Percentiles rank a stretch among this genome's conserved stretches.
These are phyloP conservation scores for Spinus pinus DNA, from an alignment of 2,797 vertebrate genomes.

Conservation along the genomic window DNA sequence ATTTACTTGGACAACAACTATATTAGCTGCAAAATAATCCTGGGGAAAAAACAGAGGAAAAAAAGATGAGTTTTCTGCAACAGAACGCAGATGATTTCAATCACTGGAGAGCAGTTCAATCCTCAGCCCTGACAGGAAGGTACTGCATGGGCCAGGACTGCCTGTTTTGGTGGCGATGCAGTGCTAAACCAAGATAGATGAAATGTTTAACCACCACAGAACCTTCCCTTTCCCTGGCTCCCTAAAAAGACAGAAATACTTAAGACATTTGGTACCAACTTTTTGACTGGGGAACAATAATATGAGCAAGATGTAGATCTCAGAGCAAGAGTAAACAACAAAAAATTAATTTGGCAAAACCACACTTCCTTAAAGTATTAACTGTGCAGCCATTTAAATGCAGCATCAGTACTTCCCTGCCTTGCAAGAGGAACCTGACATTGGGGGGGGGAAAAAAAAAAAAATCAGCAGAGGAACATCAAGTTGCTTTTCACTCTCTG, in stretches of 20 bases:
- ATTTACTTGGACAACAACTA: not conserved
- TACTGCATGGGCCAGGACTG: not conserved
- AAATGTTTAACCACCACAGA: not conserved
- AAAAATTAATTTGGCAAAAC: not conserved
- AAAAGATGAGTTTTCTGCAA: not conserved
- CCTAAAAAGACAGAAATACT: not conserved
- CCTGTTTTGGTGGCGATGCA: not conserved
- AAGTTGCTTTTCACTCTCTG: not conserved
- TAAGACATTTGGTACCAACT: not conserved
- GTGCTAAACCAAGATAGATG: not conserved
- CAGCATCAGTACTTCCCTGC: not conserved
- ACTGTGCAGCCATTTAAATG: not conserved
- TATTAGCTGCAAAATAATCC: not conserved
- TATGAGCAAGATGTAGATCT: accelerated
- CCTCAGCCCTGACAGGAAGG: not conserved
- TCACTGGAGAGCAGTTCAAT: not conserved
- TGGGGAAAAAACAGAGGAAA: accelerated
- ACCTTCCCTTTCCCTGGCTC: accelerated
- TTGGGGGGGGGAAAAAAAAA: not conserved
- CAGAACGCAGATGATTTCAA: not conserved
- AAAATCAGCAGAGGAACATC: not conserved
- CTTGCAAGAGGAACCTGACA: not conserved
- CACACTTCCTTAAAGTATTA: not conserved
- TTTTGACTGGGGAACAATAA: not conserved
- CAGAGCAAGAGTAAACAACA: not conserved